phyloP scores from a whole-genome alignment of 2,888 invertebrate genomes.

The Torymus tubicola region DNA sequence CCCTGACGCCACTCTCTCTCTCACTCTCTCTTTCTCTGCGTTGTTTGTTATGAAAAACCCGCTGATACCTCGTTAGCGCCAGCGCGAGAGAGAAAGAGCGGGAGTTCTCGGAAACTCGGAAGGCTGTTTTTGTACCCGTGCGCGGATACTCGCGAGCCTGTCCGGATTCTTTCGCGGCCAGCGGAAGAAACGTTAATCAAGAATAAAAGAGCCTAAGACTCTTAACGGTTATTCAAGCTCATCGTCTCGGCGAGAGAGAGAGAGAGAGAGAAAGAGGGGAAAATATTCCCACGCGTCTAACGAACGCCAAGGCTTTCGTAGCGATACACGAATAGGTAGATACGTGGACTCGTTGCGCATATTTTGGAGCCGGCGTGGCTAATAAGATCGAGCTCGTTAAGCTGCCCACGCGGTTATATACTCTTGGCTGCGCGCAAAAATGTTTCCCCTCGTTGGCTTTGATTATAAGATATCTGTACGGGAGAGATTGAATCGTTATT shows the following conservation, averaged over 20 bases:
- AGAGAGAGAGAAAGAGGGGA: no score
- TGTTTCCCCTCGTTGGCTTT: no score
- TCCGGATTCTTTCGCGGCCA: not conserved
- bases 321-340: not conserved
- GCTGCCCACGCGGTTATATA: constrained; percentile 4
- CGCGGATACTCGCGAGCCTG: not conserved
- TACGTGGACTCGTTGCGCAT: not conserved
- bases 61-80: no score
- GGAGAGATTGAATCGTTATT: no score
- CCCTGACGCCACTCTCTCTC: no score
- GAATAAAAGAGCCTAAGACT: not conserved
- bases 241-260: no score
- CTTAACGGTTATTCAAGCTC: not conserved
- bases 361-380: not conserved
- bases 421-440: no score
- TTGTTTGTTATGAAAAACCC: no score
- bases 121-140: not conserved
- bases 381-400: constrained; percentile 39
- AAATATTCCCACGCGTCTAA: not conserved
- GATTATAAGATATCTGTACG: no score
- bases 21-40: no score
- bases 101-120: no score
- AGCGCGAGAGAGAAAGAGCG: no score
- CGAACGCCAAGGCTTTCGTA: not conserved
- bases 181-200: constrained; percentile 19